phyloP scores from a whole-genome alignment of 2,888 invertebrate genomes.

The Antitype chi region DNA sequence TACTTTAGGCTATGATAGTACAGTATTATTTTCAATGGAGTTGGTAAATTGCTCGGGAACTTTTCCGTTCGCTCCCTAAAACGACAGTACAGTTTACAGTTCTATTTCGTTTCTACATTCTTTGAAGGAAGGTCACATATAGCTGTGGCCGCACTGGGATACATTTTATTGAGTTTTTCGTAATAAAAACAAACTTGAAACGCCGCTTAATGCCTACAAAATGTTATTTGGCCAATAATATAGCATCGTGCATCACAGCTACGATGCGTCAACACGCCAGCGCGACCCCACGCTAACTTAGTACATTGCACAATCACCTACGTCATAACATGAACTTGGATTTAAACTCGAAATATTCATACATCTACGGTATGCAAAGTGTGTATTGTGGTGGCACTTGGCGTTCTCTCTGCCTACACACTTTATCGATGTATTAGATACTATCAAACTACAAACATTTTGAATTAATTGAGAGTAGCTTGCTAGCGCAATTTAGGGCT shows the following conservation, averaged over 20 bases:
- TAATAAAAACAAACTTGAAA: background rate
- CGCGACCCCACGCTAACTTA: slow-evolving; percentile 35
- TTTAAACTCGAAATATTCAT: slow-evolving; percentile 13
- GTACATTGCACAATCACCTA: slow-evolving; percentile 52
- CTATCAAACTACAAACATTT: slow-evolving; percentile 4
- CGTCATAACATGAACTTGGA: slow-evolving; percentile 28
- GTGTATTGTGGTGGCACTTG: slow-evolving; percentile 2
- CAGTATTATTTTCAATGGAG: too few relatives aligned
- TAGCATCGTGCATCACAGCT: background rate
- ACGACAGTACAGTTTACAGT: slow-evolving; percentile 9
- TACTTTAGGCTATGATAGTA: too few relatives aligned
- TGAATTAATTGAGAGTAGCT: background rate
- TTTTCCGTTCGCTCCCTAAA: too few relatives aligned
- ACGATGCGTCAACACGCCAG: background rate
- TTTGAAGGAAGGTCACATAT: slow-evolving; percentile 48
- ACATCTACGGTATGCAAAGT: background rate
- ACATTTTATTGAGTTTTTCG: background rate
- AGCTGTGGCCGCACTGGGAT: slow-evolving; percentile 21
- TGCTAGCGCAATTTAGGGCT: background rate
- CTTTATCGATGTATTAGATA: background rate
- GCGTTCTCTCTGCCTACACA: background rate
- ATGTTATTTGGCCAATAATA: background rate
- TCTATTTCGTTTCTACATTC: slow-evolving; percentile 11
- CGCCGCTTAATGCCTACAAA: background rate
- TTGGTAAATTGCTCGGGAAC: too few relatives aligned